A percentile compares a stretch with the other conserved stretches of the same genome.
phyloP scores from a whole-genome alignment of 1,140 invertebrate genomes.

The Lasioglossum albipes region DNA sequence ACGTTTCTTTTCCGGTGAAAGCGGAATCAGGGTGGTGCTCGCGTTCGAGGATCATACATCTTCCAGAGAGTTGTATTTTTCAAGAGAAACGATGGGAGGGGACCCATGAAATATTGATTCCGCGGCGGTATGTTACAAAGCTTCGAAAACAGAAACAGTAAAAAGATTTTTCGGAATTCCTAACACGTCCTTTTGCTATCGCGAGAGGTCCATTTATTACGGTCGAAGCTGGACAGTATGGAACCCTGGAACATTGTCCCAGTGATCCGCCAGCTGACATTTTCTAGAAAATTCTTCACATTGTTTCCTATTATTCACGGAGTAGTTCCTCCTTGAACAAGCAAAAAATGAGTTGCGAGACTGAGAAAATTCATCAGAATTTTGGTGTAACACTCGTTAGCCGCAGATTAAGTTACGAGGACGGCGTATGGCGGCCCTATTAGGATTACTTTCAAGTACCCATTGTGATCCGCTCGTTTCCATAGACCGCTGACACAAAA shows the following conservation, averaged over 20 bases:
- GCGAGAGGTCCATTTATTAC: background rate
- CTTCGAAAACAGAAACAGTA: background rate
- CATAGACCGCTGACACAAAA: slow-evolving; percentile 39
- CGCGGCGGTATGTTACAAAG: background rate
- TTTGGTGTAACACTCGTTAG: background rate
- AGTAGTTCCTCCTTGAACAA: no score
- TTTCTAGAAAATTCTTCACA: no score
- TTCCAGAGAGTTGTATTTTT: background rate
- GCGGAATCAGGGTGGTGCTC: background rate
- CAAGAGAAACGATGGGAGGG: background rate
- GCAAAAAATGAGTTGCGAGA: no score
- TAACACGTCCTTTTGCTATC: background rate
- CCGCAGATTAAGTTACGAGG: slow-evolving; percentile 39
- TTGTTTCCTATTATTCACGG: no score
- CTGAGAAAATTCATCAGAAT: no score
- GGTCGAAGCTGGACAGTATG: background rate
- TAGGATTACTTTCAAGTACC: slow-evolving; percentile 49
- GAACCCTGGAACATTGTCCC: background rate
- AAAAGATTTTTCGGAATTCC: background rate
- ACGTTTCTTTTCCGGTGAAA: background rate
- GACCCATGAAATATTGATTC: slow-evolving; percentile 5
- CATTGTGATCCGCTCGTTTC: slow-evolving; percentile 48
- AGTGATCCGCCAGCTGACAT: background rate
- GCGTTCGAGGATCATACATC: background rate
- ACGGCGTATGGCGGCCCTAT: slow-evolving; percentile 26